Evolutionary conservation across 2,888 invertebrate species (phyloP), one percentile per base, ranked within the genome.

Genomic region (Rhingia rostrata): DNA sequence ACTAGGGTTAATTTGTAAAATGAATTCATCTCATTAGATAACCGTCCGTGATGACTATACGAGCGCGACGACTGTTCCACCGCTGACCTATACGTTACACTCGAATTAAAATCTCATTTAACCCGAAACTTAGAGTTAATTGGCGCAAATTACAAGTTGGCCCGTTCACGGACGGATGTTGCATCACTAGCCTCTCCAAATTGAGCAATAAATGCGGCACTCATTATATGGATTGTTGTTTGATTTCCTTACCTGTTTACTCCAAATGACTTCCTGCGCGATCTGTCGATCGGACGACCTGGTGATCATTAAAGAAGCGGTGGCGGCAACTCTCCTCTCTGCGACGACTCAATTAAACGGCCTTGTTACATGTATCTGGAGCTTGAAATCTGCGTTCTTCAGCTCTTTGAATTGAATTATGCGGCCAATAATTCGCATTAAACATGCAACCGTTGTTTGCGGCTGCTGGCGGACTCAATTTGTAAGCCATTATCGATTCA

Each of bases 21-120:
- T 84, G 80, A 84, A 84, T 84, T 84, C 80, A 66, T 39, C 80
- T 80, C 84, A 84, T 84, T 84, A 84, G 84, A 80, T 84, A 84
- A 84, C 74, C 84, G 80, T 33, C 82, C 7, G 14, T 35, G 49
- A 6, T 35, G 51, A 41, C 9, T 9, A 22, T 22, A 22, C 22
- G 22, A 39, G 78, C 7, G 14, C 41, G 49, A 6, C 33, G 51
- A 41, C 9, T 9, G 35, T 75, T 12, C 9, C 30, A 37, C n/a
- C 22, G 54, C 64, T 80, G 75, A 80, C 80, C 84, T 84, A 84
- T 84, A 80, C 74, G 80, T 79, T 84, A 80, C 80, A 70, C 45
- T 64, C 80, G 70, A 80, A 84, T 84, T 84, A 84, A 84, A 84
- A 84, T 80, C 84, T 70, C 84, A 84, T 84, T 84, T 84, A 84